Evolutionary conservation across 2,888 invertebrate genomes (phyloP).

Genomic region (Endomychus coccineus): DNA sequence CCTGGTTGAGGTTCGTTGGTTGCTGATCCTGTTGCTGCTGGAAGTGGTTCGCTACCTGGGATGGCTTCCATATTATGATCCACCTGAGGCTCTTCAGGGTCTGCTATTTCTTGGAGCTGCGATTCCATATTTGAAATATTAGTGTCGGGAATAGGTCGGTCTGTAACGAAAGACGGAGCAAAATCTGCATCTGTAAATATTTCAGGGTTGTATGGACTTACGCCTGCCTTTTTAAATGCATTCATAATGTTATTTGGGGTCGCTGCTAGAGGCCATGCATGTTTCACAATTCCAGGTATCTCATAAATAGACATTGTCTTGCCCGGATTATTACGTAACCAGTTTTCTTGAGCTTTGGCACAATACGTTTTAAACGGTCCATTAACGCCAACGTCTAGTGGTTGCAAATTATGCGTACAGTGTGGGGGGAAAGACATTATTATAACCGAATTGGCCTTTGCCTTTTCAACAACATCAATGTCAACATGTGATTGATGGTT

Average conservation of each 20-base stretch:
- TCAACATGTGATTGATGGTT: conserved; percentile 31
- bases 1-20: too few relatives aligned
- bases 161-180: conserved; percentile 8
- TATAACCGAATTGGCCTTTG: conserved; percentile 24
- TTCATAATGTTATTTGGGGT: conserved; percentile 7
- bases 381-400: conserved; percentile 22
- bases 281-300: conserved; percentile 11
- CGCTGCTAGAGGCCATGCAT: conserved; percentile 5
- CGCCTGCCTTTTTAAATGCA: conserved; percentile 6
- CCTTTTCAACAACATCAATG: conserved; percentile 24
- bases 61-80: too few relatives aligned
- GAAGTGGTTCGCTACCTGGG: too few relatives aligned
- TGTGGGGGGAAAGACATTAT: conserved; percentile 30
- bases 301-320: conserved; percentile 13
- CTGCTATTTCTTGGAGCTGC: too few relatives aligned
- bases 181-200: conserved; percentile 8
- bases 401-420: conserved; percentile 24
- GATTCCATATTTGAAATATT: too few relatives aligned
- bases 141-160: too few relatives aligned
- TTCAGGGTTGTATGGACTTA: conserved; percentile 4
- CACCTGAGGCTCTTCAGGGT: too few relatives aligned
- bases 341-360: conserved; percentile 6
- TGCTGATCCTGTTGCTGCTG: too few relatives aligned
- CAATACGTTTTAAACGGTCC: conserved; percentile 22
- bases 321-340: conserved; percentile 13